Percentiles rank a stretch among this genome's conserved stretches.
phyloP scores from a whole-genome alignment of 2,888 invertebrate genomes.

The Sarcophaga variegata region DNA sequence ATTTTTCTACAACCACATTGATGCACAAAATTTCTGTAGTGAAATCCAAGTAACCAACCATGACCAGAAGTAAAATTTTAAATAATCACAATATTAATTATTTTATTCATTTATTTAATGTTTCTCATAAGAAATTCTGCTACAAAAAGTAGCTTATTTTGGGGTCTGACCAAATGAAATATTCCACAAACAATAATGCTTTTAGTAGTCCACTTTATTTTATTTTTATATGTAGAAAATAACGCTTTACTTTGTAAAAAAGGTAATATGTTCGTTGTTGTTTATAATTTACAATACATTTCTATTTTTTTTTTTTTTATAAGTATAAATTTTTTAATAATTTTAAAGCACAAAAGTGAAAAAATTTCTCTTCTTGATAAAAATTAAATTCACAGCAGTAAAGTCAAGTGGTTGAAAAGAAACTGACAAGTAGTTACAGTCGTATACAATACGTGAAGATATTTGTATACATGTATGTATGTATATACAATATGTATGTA shows the following conservation, averaged over 20 bases:
- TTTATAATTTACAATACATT: not conserved
- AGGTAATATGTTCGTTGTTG: slow-evolving; percentile 22
- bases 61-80: slow-evolving; percentile 16
- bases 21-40: slow-evolving; percentile 27
- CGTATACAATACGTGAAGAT: slow-evolving; percentile 6
- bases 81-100: not conserved
- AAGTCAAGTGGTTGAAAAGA: slow-evolving; percentile 57
- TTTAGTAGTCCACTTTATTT: slow-evolving; percentile 10
- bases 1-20: slow-evolving; percentile 13
- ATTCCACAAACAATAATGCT: slow-evolving; percentile 22
- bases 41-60: slow-evolving; percentile 55
- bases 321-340: not conserved
- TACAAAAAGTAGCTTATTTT: not conserved
- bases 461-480: not conserved
- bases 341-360: slow-evolving; percentile 30
- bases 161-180: slow-evolving; percentile 18
- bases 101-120: not conserved
- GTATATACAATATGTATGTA: slow-evolving; percentile 10
- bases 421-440: slow-evolving; percentile 44
- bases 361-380: slow-evolving; percentile 12
- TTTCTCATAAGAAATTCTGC: slow-evolving; percentile 5
- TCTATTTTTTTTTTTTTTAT: not conserved
- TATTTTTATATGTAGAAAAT: not conserved
- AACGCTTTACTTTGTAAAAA: not conserved
- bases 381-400: slow-evolving; percentile 53